Evolutionary conservation across 2,888 invertebrate genomes (phyloP), one percentile per base, ranked within the genome.

Genomic region (Psylliodes chrysocephalus): DNA sequence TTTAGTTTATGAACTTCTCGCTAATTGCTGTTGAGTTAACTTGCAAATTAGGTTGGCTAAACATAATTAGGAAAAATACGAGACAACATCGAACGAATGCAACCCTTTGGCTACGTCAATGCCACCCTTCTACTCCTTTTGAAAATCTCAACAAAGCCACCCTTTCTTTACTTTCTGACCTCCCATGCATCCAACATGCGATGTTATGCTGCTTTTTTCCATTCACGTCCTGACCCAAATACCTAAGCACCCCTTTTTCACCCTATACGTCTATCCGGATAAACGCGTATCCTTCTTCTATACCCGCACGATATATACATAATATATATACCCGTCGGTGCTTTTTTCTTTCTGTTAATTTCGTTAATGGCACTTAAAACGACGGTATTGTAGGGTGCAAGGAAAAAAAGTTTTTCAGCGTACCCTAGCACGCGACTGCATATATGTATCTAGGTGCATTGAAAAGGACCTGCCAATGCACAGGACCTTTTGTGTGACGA

Each of bases 321-420:
- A n/a, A n/a, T n/a, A n/a, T 10, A n/a, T n/a, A n/a, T 38, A 49
- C 54, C 22, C 30, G 38, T 30, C 52, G 44, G 55, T n/a, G 56
- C 51, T 60, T 63, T 71, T 69, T 73, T 68, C 70, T 59, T 51
- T 55, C 63, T 67, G 71, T 72, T 73, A 71, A 72, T 72, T 70
- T 68, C 69, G 65, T 71, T 72, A 73, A 73, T 73, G 63, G 70
- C 64, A 64, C 70, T 70, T 67, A 66, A 70, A 73, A 57, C 56
- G 60, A 52, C 51, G 12, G 60, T 25, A 55, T 63, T 71, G 70
- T 70, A 57, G 56, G 61, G 63, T 51, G 56, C 42, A 28, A 53
- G 35, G 17, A 40, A 22, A 56, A 38, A 64, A 55, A 30, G 14
- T 52, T 60, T 49, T 44, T 60, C 14, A 19, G 18, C 8, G 52